Conservation (phyloP, 2,888 invertebrate genomes). For the Andricus curvator region DNA sequence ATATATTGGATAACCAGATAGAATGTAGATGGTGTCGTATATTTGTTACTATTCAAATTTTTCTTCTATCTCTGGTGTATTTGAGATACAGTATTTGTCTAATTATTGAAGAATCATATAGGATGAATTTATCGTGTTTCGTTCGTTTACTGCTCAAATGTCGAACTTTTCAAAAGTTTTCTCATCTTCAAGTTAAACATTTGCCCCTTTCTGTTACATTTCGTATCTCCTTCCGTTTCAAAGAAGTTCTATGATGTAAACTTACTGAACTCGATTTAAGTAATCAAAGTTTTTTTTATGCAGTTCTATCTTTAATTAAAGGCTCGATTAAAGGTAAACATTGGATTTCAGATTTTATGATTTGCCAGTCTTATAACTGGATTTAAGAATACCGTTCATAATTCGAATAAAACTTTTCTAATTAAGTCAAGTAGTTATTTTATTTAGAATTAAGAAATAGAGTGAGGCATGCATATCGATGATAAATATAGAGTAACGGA, state of each 20-base stretch:
- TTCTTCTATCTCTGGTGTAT: too few relatives aligned
- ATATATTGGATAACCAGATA: too few relatives aligned
- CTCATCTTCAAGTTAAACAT: neutral
- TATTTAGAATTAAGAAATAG: neutral
- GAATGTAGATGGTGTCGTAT: too few relatives aligned
- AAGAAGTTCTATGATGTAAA: neutral
- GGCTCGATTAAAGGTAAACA: neutral
- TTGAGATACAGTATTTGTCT: too few relatives aligned
- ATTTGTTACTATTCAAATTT: too few relatives aligned
- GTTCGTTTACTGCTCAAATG: too few relatives aligned
- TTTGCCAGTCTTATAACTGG: neutral
- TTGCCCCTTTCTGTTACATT: neutral
- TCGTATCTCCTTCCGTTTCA: neutral
- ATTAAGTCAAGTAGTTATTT: neutral
- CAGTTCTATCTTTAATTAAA: neutral
- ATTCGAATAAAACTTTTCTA: too few relatives aligned
- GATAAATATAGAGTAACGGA: slow-evolving; percentile 2
- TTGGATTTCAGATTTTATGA: neutral
- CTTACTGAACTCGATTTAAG: neutral
- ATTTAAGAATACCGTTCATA: neutral
- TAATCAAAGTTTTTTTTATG: neutral
- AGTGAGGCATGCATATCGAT: neutral
- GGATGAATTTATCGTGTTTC: too few relatives aligned
- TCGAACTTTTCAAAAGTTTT: neutral
- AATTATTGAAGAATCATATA: too few relatives aligned